Percentiles rank a stretch among this genome's conserved stretches.
Evolutionary conservation across 2,113 vertebrate genomes (phyloP).

Genomic region (Monopterus albus): DNA sequence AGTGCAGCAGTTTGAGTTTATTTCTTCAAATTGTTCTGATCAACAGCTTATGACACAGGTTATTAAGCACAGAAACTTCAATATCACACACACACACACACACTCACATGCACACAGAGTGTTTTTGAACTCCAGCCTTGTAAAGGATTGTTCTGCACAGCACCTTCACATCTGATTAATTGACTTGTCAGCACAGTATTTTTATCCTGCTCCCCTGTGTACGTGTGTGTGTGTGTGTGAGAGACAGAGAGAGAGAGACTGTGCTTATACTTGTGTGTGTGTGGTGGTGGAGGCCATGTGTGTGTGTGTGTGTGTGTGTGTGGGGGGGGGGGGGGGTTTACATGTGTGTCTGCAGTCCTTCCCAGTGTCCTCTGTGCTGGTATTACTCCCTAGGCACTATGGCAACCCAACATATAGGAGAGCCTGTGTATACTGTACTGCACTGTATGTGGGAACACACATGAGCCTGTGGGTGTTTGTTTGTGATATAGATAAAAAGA

Average conservation of each 20-base stretch:
- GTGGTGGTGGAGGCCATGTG: no score
- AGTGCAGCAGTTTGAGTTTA: conserved; percentile 26
- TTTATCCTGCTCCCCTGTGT: conserved; percentile 84
- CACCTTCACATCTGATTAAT: conserved; percentile 89
- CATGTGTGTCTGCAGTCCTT: conserved; percentile 79
- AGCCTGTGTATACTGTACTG: neutral
- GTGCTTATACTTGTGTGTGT: conserved; percentile 9
- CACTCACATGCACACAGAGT: conserved; percentile 44
- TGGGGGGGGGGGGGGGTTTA: neutral
- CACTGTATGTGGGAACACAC: neutral
- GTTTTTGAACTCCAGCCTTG: conserved; percentile 78
- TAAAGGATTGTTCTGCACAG: conserved; percentile 83
- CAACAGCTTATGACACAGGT: conserved; percentile 71
- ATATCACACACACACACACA: conserved; percentile 29
- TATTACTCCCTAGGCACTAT: conserved; percentile 59
- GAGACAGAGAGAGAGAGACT: conserved; percentile 14
- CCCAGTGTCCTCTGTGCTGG: conserved; percentile 80
- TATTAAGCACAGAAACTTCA: conserved; percentile 55
- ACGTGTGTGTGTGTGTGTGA: conserved; percentile 25
- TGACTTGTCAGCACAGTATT: conserved; percentile 89
- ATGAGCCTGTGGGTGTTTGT: neutral
- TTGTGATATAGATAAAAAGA: neutral
- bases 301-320: conserved; percentile 13
- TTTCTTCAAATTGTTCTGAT: conserved; percentile 62
- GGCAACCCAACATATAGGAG: conserved; percentile 57